phyloP scores from a whole-genome alignment of 1,140 invertebrate genomes.

The Halyomorpha halys region DNA sequence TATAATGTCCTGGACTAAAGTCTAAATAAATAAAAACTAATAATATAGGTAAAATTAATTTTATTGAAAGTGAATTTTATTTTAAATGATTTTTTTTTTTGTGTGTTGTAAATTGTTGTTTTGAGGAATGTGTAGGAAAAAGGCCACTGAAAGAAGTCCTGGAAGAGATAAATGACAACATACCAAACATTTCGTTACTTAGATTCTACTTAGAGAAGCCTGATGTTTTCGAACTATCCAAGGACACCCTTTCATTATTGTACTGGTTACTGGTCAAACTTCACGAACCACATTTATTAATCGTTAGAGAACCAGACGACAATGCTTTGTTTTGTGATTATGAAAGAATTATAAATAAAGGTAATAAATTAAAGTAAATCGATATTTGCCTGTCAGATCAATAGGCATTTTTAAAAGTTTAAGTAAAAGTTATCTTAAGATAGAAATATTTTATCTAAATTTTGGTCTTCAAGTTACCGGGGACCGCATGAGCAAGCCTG shows the following conservation, averaged over 20 bases:
- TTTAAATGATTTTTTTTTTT: too few relatives aligned
- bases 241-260: neutral
- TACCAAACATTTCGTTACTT: neutral
- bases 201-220: neutral
- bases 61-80: too few relatives aligned
- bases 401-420: too few relatives aligned
- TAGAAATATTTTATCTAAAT: neutral
- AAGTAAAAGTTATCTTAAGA: too few relatives aligned
- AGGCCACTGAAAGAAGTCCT: neutral
- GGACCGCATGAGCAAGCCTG: neutral
- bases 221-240: neutral
- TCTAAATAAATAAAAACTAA: too few relatives aligned
- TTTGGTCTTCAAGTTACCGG: neutral
- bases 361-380: too few relatives aligned
- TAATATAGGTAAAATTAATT: too few relatives aligned
- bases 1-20: too few relatives aligned
- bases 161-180: neutral
- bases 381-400: too few relatives aligned
- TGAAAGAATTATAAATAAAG: neutral
- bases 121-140: slow-evolving; percentile 1
- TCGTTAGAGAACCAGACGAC: neutral
- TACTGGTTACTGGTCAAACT: slow-evolving; percentile 6
- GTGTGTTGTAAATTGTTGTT: neutral
- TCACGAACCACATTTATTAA: neutral
- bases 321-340: neutral